Base-by-base conservation (phyloP, 2,797 vertebrate species). In the Echiichthys vipera region DNA sequence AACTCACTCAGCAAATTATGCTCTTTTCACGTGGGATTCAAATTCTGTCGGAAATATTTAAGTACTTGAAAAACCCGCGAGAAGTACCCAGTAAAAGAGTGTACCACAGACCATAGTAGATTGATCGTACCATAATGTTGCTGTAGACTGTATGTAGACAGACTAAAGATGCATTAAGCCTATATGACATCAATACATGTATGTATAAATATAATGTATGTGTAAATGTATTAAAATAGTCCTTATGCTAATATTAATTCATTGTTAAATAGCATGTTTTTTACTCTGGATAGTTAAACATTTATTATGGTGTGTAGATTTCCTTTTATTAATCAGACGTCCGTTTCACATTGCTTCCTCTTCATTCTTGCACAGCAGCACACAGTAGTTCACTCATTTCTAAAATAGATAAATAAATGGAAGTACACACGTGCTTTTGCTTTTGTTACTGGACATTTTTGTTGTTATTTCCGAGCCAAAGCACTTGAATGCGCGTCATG, bases 391-490 rank as follows among this genome's bases (percentile, higher is more conserved):
- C 20, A 24, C 4, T 27, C 0, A 8, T 66, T 24, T 62, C 30
- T 65, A 42, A 71, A 78, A 62, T n/a, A n/a, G n/a, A n/a, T n/a
- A 45, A 15, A 12, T 7, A 54, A 20, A 65, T 7, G 22, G 12
- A 64, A 37, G 37, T 25, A 32, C 12, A 18, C 4, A 25, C 18
- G 30, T 43, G 24, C 7, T 4, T 66, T 32, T 50, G 5, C 22
- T 59, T 74, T 58, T 76, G 58, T 67, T 15, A 18, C 9, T 18
- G 42, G 3, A 29, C n/a, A 49, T 6, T 64, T 8, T 25, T 45
- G 51, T 25, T 24, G 39, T 85, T 76, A 72, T 53, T 87, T 86
- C 70, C 70, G 15, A 64, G 58, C 20, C 69, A 84, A 2, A 55
- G 61, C 73, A 27, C 76, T 70, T 75, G 61, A 88, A 80, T 55